Evolutionary conservation across 2,113 vertebrate species (phyloP), one percentile per base, ranked within the genome.

Genomic region (Chinchilla lanigera): DNA sequence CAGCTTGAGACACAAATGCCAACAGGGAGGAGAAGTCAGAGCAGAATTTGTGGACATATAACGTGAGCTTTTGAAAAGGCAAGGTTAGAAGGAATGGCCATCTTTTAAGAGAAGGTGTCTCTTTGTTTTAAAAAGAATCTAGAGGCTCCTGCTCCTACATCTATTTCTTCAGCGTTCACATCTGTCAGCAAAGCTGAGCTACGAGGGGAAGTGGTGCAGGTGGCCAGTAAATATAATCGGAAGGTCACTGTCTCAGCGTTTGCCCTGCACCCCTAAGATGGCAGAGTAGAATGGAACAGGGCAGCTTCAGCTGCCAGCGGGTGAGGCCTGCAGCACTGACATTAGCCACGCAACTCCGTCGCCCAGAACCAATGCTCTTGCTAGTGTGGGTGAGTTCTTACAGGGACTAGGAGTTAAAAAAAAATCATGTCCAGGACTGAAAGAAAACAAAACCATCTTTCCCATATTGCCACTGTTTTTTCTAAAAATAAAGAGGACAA

Each of bases 401-500:
- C 44, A 78, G 30, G 4, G 7, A 63, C 3, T 12, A 52, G 17
- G 60, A 56, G 50, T 13, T 14, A 12, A 30, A 67, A 6, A 14
- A 44, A 86, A 58, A 30, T 73, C 73, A 94, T 35, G 44, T 7
- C 52, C 22, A 12, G 50, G 60, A 22, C 47, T 22, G 14, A 61
- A 44, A 44, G 35, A 75, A 58, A 93, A 69, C 35, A 69, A 82
- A 94, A 93, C 47, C 30, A 44, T 61, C 73, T 88, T 95, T 77
- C 47, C 91, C 93, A 82, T 83, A 85, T 28, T 92, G 71, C 63
- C 86, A 89, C 54, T 1, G 4, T 9, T 77, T 97, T 94, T 96
- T 95, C 81, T 80, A 85, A 95, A 98, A 95, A 90, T 61, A 88
- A 97, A 73, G 19, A 82, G 38, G 75, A 13, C 26, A 65, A 80